Evolutionary conservation across 2,797 vertebrate genomes (phyloP).

Genomic region (Pipistrellus pipistrellus): DNA sequence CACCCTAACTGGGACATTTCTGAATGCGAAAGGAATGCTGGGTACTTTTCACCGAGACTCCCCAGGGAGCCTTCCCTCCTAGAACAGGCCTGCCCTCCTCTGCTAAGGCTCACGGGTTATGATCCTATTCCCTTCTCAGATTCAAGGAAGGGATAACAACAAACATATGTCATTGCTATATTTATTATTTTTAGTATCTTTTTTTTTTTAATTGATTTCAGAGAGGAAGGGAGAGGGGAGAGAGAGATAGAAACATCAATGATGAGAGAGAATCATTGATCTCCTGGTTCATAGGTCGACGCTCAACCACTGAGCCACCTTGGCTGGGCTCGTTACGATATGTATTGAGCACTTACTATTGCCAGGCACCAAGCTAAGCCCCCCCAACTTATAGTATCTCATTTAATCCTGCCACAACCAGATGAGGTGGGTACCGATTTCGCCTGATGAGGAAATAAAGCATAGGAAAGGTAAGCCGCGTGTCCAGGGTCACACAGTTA

Average conservation of each 20-base stretch:
- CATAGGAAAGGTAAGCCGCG: neutral
- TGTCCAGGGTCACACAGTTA: neutral
- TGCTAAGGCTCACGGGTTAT: neutral
- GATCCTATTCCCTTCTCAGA: neutral
- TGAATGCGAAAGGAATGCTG: neutral
- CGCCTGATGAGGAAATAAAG: neutral
- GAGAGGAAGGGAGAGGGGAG: no score
- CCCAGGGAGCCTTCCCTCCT: no score
- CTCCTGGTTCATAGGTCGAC: no score
- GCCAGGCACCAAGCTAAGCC: neutral
- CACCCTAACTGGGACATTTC: neutral
- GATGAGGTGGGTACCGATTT: neutral
- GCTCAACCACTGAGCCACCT: no score
- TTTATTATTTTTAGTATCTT: no score
- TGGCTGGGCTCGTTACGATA: no score
- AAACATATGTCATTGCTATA: no score
- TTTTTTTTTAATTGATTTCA: no score
- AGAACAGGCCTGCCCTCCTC: no score
- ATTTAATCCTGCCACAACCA: neutral
- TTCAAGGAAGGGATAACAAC: neutral
- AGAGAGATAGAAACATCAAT: no score
- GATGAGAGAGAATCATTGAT: no score
- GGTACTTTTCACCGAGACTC: neutral
- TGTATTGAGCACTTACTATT: no score
- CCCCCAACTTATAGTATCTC: neutral